A percentile compares a stretch with the other conserved stretches of the same genome.
Conservation (phyloP, 2,113 vertebrate genomes). For the Ammodytes marinus region DNA sequence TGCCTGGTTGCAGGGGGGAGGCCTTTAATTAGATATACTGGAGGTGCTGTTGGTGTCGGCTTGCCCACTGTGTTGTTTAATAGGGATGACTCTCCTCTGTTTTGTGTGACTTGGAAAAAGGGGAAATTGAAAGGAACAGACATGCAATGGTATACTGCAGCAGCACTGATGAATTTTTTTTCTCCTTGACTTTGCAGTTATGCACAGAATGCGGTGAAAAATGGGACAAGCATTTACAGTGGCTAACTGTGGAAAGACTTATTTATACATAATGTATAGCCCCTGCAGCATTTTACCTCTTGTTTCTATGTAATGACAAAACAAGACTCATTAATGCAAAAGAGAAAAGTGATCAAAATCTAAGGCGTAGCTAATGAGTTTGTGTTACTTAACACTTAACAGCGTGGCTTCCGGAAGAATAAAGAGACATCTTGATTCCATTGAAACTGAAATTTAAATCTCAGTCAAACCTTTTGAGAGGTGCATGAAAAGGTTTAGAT, state of each 20-base stretch:
- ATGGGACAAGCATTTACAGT: not conserved
- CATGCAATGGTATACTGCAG: conserved; percentile 24
- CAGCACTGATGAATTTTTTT: conserved; percentile 17
- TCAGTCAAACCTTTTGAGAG: not conserved
- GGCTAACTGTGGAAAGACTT: not conserved
- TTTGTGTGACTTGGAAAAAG: conserved; percentile 25
- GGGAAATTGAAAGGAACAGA: conserved; percentile 46
- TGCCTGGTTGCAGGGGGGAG: conserved; percentile 46
- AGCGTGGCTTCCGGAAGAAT: not conserved
- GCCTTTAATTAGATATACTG: conserved; percentile 67
- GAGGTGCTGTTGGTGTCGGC: conserved; percentile 41
- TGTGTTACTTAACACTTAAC: conserved; percentile 7
- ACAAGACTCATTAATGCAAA: not conserved
- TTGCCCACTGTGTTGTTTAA: conserved; percentile 33
- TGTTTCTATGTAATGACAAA: not conserved
- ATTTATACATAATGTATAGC: not conserved
- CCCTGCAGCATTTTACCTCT: conserved; percentile 4
- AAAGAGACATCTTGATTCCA: not conserved
- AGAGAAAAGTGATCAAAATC: not conserved
- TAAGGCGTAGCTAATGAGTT: not conserved
- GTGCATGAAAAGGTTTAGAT: not conserved
- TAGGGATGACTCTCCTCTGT: conserved; percentile 27
- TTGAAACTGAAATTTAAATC: not conserved
- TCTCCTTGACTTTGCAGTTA: not conserved
- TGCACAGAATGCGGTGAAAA: conserved; percentile 18